A percentile compares a stretch with the other conserved stretches of the same genome.
phyloP scores from a whole-genome alignment of 2,113 vertebrate genomes.

The Neotragus pygmaeus region DNA sequence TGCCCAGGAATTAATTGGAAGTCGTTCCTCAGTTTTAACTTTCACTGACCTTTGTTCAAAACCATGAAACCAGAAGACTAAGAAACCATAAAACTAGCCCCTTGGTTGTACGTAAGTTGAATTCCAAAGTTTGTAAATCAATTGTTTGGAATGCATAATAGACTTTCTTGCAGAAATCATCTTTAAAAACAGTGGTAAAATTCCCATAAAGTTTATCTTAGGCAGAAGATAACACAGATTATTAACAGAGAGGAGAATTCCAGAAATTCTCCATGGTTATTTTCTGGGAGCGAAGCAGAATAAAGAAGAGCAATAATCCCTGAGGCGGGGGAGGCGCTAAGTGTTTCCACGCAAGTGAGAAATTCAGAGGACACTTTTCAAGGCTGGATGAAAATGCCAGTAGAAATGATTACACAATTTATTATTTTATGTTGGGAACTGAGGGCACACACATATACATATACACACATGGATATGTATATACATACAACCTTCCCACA shows the following conservation, averaged over 20 bases:
- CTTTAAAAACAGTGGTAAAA: neutral
- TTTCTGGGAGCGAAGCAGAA: neutral
- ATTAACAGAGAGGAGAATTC: neutral
- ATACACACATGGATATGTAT: neutral
- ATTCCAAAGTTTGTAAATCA: neutral
- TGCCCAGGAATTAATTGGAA: neutral
- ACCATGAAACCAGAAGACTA: neutral
- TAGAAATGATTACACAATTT: neutral
- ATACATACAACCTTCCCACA: neutral
- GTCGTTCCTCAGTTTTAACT: neutral
- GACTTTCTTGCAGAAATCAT: neutral
- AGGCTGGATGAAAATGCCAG: neutral
- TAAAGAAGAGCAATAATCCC: neutral
- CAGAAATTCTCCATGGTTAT: neutral
- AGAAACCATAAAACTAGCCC: neutral
- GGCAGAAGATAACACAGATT: neutral
- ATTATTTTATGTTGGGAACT: neutral
- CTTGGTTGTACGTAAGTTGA: neutral
- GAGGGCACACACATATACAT: neutral
- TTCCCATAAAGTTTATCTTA: neutral
- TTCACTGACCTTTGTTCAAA: neutral
- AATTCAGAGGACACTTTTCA: neutral
- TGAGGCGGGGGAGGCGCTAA: rapidly evolving
- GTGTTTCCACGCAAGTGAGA: neutral
- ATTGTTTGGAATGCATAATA: neutral